Evolutionary conservation across 2,113 vertebrate genomes (phyloP).

Genomic region (Melospiza georgiana): DNA sequence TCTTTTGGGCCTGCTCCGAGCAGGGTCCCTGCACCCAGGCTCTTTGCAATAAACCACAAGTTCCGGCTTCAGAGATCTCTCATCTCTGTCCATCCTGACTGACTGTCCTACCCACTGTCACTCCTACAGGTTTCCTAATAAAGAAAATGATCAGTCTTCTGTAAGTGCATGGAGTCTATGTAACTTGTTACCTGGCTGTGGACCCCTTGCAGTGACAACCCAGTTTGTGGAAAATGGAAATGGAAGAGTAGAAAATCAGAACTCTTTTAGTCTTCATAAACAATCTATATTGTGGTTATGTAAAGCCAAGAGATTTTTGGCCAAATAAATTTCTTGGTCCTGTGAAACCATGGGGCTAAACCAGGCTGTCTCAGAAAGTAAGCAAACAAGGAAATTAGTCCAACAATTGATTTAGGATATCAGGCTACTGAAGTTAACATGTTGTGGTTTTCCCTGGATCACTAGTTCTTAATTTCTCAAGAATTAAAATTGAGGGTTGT

Average conservation of each 20-base stretch:
- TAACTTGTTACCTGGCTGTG: background rate
- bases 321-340: background rate
- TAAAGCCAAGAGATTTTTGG: background rate
- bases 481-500: background rate
- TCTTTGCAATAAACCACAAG: too few relatives aligned
- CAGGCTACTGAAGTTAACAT: background rate
- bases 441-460: background rate
- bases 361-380: background rate
- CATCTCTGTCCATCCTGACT: too few relatives aligned
- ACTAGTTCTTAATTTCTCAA: background rate
- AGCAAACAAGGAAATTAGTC: background rate
- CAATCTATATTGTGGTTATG: rapidly evolving
- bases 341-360: background rate
- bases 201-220: background rate
- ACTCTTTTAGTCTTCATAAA: background rate
- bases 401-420: background rate
- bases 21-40: too few relatives aligned
- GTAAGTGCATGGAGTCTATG: background rate
- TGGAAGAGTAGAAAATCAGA: background rate
- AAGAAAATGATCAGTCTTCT: background rate
- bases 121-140: background rate
- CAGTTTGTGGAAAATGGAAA: background rate
- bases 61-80: too few relatives aligned
- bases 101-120: too few relatives aligned
- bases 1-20: too few relatives aligned